Conservation (phyloP, 2,113 vertebrate species). For the Lepus americanus region DNA sequence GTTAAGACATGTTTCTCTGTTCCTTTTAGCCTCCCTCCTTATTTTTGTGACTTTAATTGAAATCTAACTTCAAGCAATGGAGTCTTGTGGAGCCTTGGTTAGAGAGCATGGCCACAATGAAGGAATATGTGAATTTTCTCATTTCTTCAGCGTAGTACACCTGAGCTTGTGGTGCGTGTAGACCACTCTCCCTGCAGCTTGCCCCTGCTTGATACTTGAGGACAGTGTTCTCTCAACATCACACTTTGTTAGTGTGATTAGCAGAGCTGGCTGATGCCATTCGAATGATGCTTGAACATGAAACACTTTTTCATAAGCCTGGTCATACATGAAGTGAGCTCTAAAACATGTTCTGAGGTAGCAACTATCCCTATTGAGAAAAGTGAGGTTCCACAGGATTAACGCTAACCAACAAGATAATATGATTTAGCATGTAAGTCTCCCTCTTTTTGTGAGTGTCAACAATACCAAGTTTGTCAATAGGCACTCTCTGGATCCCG, state of each 20-base stretch:
- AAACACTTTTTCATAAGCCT: background rate
- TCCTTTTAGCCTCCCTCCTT: background rate
- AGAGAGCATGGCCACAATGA: background rate
- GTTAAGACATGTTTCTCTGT: conserved; percentile 37
- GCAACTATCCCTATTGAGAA: background rate
- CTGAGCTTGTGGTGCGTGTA: background rate
- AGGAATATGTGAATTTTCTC: background rate
- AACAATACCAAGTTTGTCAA: background rate
- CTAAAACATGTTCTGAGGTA: background rate
- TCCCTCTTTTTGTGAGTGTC: background rate
- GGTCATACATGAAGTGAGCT: background rate
- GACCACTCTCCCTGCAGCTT: background rate
- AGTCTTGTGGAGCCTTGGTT: background rate
- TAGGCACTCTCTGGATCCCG: background rate
- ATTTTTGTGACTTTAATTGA: background rate
- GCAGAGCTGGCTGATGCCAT: background rate
- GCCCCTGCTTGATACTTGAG: background rate
- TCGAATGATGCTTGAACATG: background rate
- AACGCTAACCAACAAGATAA: background rate
- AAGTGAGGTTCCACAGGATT: background rate
- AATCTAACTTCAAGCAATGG: background rate
- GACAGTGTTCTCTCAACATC: background rate
- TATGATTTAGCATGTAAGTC: background rate
- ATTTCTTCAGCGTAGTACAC: background rate
- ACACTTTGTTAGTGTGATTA: background rate